Evolutionary conservation across 1,140 invertebrate species (phyloP), one percentile per base, ranked within the genome.

Genomic region (Melipona quadrifasciata): DNA sequence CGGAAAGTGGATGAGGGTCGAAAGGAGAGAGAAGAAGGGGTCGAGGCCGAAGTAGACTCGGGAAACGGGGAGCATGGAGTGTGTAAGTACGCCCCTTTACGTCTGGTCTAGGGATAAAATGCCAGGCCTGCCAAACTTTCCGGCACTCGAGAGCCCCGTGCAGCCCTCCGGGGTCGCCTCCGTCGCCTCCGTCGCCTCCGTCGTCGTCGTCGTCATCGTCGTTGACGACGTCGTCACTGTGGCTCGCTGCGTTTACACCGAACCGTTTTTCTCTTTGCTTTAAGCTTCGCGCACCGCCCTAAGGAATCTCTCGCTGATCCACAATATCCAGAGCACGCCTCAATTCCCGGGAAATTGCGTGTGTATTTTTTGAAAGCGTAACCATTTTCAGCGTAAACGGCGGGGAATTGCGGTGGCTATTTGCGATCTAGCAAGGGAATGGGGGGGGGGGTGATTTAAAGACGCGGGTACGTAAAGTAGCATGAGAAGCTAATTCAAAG

Each of bases 101-200:
- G 87, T 89, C 88, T 89, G 85, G 85, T 88, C 80, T 79, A 89
- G 85, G 88, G 88, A 89, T 89, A 89, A 89, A 89, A 89, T 89
- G 87, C 80, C 85, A 86, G 83, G 85, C 84, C 87, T 89, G 88
- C 88, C 88, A 89, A 89, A 89, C 87, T 89, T 89, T 89, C 81
- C 81, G 61, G 68, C 71, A 84, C 88, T 89, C 81, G 88, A 89
- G 87, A 85, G 81, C 27, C 61, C 27, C 61, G 86, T 72, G 86
- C 88, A 82, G 71, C 74, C 87, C 85, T 80, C 80, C 57, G 68
- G 77, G 88, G 57, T 87, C 64, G 82, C 78, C 82, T 58, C 34
- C 80, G 79, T 61, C 31, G n/a, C n/a, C n/a, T n/a, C n/a, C n/a
- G 47, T 68, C 68, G 39, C 8, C n/a, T n/a, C n/a, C 24, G 58